A percentile compares a stretch with the other conserved stretches of the same genome.
Evolutionary conservation across 2,888 invertebrate genomes (phyloP).

Genomic region (Heliconius charithonia): DNA sequence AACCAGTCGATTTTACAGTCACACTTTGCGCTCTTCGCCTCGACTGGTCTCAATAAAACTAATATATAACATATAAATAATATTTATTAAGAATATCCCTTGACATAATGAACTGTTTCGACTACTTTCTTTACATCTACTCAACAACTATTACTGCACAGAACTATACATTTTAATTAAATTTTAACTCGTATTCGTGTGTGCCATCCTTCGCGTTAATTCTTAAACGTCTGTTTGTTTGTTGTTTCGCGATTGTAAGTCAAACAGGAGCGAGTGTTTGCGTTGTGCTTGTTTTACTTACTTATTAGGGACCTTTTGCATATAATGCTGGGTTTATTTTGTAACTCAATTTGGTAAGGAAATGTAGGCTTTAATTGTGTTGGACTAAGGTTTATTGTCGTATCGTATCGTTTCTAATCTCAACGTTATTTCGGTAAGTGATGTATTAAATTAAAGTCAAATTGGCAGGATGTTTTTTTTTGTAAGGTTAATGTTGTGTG

Average conservation of each 20-base stretch:
- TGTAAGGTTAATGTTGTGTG: not conserved
- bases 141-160: conserved; percentile 9
- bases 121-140: not conserved
- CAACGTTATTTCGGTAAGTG: not conserved
- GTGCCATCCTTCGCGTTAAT: conserved; percentile 46
- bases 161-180: conserved; percentile 32
- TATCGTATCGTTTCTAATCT: not conserved
- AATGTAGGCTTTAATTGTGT: not conserved
- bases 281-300: conserved; percentile 47
- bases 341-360: conserved; percentile 23
- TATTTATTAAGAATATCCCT: not conserved
- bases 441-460: conserved; percentile 8
- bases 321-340: conserved; percentile 45
- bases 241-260: conserved; percentile 48
- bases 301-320: conserved; percentile 46
- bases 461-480: conserved; percentile 8
- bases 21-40: too few species aligned
- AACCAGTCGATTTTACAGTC: too few species aligned
- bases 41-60: too few species aligned
- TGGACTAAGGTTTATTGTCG: not conserved
- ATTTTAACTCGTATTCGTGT: conserved; percentile 42
- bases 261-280: conserved; percentile 46
- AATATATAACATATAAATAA: too few species aligned
- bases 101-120: not conserved
- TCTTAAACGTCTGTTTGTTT: conserved; percentile 46